Conservation (phyloP, 2,888 invertebrate species). For the Tipula helvola region DNA sequence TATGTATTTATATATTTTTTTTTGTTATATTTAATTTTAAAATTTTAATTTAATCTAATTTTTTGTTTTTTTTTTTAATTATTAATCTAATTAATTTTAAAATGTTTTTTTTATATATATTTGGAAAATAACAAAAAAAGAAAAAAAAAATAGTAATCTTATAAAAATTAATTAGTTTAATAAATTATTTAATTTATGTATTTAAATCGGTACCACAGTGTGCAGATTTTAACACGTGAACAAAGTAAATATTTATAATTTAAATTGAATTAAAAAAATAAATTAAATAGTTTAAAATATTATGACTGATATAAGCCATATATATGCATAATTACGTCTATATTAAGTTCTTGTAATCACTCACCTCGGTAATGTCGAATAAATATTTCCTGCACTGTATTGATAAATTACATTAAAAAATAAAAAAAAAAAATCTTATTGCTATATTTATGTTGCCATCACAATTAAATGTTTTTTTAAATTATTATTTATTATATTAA, state of each 20-base stretch:
- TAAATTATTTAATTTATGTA: background rate
- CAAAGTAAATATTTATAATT: background rate
- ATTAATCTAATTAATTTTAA: background rate
- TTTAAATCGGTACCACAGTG: background rate
- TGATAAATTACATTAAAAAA: background rate
- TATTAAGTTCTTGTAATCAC: background rate
- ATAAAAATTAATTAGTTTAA: background rate
- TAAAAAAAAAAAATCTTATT: background rate
- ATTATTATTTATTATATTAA: background rate
- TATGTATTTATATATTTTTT: background rate
- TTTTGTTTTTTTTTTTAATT: background rate
- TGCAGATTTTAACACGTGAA: background rate
- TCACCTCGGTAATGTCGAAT: background rate
- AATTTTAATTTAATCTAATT: background rate
- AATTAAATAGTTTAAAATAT: background rate
- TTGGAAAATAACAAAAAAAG: background rate
- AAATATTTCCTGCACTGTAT: background rate
- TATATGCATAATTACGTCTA: background rate
- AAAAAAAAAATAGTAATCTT: background rate
- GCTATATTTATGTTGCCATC: conserved; percentile 4
- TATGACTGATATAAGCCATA: background rate
- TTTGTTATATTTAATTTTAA: background rate
- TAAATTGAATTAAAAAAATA: background rate
- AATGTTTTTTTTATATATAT: background rate
- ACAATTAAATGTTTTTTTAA: background rate